Base-by-base conservation (phyloP, 2,797 vertebrate genomes). In the Siniperca obscura region DNA sequence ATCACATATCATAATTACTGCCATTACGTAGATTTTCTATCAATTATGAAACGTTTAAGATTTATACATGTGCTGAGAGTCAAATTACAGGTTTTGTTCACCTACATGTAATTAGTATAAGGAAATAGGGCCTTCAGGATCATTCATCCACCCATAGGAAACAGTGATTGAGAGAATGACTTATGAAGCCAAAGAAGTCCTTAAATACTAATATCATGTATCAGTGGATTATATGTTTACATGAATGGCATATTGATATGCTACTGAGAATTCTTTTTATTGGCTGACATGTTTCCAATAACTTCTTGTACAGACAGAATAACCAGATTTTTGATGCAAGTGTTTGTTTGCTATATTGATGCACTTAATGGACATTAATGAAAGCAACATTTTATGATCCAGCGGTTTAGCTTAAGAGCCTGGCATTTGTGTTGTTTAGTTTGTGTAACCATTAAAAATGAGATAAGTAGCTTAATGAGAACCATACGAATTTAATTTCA, bases 1-100 rank as follows among this genome's bases (percentile, higher is more conserved):
- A 44, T 78, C 67, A 67, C n/a, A 55, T 38, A 27, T 77, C 74
- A 75, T 76, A 40, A 75, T 74, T 57, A 66, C 56, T 52, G 59
- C 25, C 36, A 70, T 64, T 55, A 46, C 25, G 64, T 2, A 3
- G 52, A 76, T 70, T 78, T 64, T 22, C 48, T 22, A 66, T 53
- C 50, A 57, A 50, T 87, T 68, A 53, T 44, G 38, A 67, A 42
- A 53, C 7, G 14, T 46, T 30, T 14, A 22, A 68, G 55, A 44
- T 72, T 0, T 46, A 74, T 36, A 19, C 17, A 48, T 50, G 38
- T 44, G n/a, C 9, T 19, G 21, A 25, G 36, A 60, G 57, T 53
- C 38, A 60, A 42, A 59, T 30, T 9, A 14, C 4, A 55, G 19
- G 25, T 25, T 59, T 12, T 27, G 13, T 36, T 56, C n/a, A 42